A percentile compares a stretch with the other conserved stretches of the same genome.
phyloP scores from a whole-genome alignment of 1,140 invertebrate genomes.

The Arion vulgaris region DNA sequence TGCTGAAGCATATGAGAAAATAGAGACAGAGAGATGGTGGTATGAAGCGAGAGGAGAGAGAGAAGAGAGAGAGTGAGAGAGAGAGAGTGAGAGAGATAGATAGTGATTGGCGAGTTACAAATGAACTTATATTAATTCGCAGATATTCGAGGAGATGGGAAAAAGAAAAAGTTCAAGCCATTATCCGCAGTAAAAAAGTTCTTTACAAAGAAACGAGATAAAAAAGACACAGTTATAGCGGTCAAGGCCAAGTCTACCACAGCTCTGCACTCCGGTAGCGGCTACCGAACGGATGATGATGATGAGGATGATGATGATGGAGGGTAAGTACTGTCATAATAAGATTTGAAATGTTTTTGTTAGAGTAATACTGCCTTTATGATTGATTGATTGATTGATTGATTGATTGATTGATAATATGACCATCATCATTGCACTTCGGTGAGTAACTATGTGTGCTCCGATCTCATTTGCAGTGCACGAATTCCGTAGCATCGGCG shows the following conservation, averaged over 20 bases:
- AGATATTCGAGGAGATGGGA: conserved; percentile 45
- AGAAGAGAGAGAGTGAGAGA: neutral
- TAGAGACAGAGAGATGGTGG: too few species aligned
- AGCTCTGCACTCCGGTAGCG: conserved; percentile 41
- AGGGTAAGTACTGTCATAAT: conserved; percentile 51
- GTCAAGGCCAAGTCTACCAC: conserved; percentile 54
- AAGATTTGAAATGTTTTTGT: too few species aligned
- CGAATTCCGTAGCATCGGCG: too few species aligned
- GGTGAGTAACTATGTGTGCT: too few species aligned
- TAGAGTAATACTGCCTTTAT: too few species aligned
- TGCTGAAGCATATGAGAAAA: too few species aligned
- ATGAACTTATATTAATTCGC: neutral
- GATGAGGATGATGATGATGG: conserved; percentile 53
- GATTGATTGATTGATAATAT: too few species aligned
- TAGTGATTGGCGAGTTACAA: neutral
- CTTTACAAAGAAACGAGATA: conserved; percentile 51
- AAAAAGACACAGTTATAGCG: conserved; percentile 48
- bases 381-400: too few species aligned
- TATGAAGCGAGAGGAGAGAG: neutral
- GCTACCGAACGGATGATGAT: conserved; percentile 45
- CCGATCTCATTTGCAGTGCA: too few species aligned
- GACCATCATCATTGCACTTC: too few species aligned
- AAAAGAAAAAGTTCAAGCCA: conserved; percentile 60
- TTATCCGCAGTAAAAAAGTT: conserved; percentile 56
- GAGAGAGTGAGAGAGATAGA: too few species aligned